These are phyloP conservation scores for Florisuga fusca DNA, from an alignment of 2,797 vertebrate genomes.

Conservation along the genomic window DNA sequence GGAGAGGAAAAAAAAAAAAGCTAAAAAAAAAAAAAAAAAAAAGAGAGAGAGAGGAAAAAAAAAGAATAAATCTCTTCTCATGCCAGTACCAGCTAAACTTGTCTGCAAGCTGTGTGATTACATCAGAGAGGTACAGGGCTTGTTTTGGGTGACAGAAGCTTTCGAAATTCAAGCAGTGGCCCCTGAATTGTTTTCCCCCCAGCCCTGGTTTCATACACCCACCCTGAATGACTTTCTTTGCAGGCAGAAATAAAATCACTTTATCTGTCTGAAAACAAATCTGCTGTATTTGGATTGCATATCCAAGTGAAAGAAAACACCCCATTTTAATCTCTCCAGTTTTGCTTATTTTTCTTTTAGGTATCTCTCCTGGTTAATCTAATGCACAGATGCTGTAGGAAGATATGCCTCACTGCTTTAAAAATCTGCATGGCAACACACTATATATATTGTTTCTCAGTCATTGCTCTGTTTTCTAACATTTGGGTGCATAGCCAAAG, in stretches of 20 bases:
- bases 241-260: neutral
- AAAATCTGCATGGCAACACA: neutral
- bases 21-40: neutral
- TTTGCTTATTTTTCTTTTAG: neutral
- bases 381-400: neutral
- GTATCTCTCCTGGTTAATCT: neutral
- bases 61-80: neutral
- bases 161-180: neutral
- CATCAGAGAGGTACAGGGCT: neutral
- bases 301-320: neutral
- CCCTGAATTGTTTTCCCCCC: neutral
- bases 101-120: neutral
- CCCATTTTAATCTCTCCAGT: neutral
- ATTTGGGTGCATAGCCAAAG: neutral
- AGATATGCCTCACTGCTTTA: neutral
- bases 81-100: neutral
- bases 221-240: neutral
- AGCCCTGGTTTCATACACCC: neutral
- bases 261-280: accelerated
- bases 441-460: neutral
- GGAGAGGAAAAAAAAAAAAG: neutral
- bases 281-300: neutral
- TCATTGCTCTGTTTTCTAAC: neutral
- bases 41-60: neutral
- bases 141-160: neutral